These are phyloP conservation scores for Phalacrocorax brasilianus DNA, from an alignment of 2,113 vertebrate genomes.

Conservation along the genomic window DNA sequence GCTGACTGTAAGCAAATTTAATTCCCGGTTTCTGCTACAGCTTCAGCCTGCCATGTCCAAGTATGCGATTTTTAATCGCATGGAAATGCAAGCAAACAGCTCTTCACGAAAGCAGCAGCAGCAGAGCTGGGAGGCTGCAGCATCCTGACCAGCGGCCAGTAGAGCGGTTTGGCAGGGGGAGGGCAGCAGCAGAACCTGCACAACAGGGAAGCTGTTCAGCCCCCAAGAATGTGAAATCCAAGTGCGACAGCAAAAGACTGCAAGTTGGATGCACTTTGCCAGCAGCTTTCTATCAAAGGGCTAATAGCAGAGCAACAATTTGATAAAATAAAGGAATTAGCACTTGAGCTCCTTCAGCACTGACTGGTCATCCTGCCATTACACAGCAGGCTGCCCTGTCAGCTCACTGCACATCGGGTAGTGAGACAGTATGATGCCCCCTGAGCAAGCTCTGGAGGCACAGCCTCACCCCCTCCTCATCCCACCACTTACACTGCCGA, in stretches of 20 bases:
- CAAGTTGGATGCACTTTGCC: neutral
- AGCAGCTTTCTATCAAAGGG: neutral
- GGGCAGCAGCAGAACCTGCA: neutral
- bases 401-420: neutral
- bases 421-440: accelerated
- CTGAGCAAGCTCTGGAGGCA: neutral
- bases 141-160: neutral
- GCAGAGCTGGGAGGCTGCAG: neutral
- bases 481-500: neutral
- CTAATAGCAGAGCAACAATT: neutral
- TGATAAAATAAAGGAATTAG: neutral
- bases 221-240: neutral
- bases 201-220: neutral
- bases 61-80: neutral
- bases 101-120: neutral
- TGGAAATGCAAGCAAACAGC: neutral
- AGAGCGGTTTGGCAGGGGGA: neutral
- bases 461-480: neutral
- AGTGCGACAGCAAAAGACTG: neutral
- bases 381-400: neutral
- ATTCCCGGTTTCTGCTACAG: neutral
- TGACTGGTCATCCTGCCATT: accelerated
- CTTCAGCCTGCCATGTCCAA: neutral
- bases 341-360: neutral
- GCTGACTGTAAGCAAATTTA: neutral